Conservation (phyloP, 2,797 vertebrate genomes). For the Anas bernieri region DNA sequence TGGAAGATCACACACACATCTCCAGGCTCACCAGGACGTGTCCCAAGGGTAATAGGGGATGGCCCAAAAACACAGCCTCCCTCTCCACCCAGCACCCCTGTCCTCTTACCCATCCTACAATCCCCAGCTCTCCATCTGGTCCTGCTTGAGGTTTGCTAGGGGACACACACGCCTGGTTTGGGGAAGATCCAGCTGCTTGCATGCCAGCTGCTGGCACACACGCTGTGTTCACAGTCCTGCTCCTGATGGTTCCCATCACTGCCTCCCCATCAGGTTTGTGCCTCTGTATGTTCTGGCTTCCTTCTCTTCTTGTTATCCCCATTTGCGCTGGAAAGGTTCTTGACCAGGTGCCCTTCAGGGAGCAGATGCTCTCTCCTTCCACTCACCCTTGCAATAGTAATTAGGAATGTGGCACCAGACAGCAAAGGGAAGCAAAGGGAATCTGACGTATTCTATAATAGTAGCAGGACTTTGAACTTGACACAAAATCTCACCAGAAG, state of each 20-base stretch:
- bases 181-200: too few relatives aligned
- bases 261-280: not conserved
- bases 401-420: not conserved
- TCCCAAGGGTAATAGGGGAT: too few relatives aligned
- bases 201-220: too few relatives aligned
- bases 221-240: too few relatives aligned
- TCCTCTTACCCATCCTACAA: not conserved
- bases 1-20: not conserved
- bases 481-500: not conserved
- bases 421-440: not conserved
- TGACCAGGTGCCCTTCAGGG: not conserved
- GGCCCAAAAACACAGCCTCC: too few relatives aligned
- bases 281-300: not conserved
- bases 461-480: not conserved
- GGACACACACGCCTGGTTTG: too few relatives aligned
- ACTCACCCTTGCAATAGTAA: not conserved
- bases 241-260: not conserved
- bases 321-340: not conserved
- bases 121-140: too few relatives aligned
- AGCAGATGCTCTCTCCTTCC: rapidly evolving
- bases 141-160: too few relatives aligned
- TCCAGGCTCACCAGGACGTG: not conserved
- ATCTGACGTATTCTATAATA: not conserved
- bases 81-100: not conserved
- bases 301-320: not conserved